Percentiles rank a stretch among this genome's conserved stretches.
These are phyloP conservation scores for Drosophila pectinifera DNA, from an alignment of 1,140 invertebrate species.

Conservation along the genomic window DNA sequence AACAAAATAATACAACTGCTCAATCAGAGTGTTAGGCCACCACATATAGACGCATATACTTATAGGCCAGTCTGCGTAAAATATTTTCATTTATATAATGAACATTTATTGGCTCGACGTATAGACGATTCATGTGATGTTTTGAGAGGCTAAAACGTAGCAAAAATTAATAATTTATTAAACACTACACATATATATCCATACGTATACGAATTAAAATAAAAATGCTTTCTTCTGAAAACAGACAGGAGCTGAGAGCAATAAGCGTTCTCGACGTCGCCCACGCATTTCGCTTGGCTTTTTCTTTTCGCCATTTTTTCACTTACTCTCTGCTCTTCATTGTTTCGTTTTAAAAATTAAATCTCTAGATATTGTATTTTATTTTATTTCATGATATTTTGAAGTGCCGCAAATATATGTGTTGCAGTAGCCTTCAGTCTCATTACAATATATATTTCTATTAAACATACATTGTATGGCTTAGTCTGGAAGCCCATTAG, in stretches of 20 bases:
- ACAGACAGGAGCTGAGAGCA: conserved; percentile 17
- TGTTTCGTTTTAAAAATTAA: conserved; percentile 3
- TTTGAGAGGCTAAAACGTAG: conserved; percentile 51
- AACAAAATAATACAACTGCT: conserved; percentile 30
- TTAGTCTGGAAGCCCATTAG: background rate
- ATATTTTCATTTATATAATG: conserved; percentile 61
- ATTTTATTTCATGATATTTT: background rate
- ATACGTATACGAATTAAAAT: conserved; percentile 32
- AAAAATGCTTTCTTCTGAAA: conserved; percentile 40
- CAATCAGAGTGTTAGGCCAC: conserved; percentile 24
- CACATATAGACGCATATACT: conserved; percentile 1
- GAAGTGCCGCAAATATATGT: background rate
- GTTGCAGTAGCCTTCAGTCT: too few relatives aligned
- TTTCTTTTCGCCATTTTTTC: conserved; percentile 15
- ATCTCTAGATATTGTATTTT: background rate
- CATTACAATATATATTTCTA: too few relatives aligned
- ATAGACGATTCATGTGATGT: conserved; percentile 75
- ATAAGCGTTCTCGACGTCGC: conserved; percentile 10
- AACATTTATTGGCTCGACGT: conserved; percentile 51
- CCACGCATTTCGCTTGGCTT: conserved; percentile 41
- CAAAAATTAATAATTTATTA: conserved; percentile 80
- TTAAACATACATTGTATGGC: background rate
- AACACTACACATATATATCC: conserved; percentile 57
- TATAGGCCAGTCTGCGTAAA: conserved; percentile 37
- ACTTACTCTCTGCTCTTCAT: conserved; percentile 5